These are phyloP conservation scores for Promerops cafer DNA, from an alignment of 2,113 vertebrate genomes.

Conservation along the genomic window DNA sequence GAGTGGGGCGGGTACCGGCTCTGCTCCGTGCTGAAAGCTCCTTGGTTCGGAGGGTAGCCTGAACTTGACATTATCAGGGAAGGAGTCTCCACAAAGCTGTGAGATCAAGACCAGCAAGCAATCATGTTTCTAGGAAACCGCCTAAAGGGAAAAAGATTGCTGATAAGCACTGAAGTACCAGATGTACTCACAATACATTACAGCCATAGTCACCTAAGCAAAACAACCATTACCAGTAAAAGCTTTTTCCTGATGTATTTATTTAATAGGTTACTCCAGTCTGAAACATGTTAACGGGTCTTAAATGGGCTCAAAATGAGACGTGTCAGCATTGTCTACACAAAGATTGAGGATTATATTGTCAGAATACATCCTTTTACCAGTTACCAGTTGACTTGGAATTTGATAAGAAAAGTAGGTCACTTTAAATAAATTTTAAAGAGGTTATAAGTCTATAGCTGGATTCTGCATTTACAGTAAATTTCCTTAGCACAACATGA, in stretches of 20 bases:
- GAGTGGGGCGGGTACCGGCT: constrained; percentile 89
- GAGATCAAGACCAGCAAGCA: constrained; percentile 75
- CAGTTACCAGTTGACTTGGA: background rate
- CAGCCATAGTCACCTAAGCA: constrained; percentile 57
- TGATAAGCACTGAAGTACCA: constrained; percentile 57
- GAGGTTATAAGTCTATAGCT: background rate
- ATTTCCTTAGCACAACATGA: background rate
- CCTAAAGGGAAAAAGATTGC: constrained; percentile 75
- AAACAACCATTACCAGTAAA: constrained; percentile 65
- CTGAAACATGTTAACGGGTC: constrained; percentile 39
- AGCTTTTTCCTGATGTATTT: constrained; percentile 61
- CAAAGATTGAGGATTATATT: constrained; percentile 41
- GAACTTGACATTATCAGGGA: constrained; percentile 93
- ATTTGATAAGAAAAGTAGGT: constrained; percentile 21
- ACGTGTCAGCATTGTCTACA: constrained; percentile 38
- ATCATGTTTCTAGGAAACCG: constrained; percentile 84
- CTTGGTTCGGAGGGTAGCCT: constrained; percentile 94
- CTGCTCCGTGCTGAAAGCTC: constrained; percentile 94
- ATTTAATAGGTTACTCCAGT: constrained; percentile 56
- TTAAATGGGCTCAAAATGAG: constrained; percentile 46
- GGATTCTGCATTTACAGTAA: background rate
- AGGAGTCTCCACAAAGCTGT: constrained; percentile 75
- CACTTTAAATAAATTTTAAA: background rate
- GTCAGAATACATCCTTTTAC: background rate
- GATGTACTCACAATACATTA: constrained; percentile 64